Evolutionary conservation across 2,797 vertebrate genomes (phyloP), one percentile per base, ranked within the genome.

Genomic region (Lateolabrax maculatus): DNA sequence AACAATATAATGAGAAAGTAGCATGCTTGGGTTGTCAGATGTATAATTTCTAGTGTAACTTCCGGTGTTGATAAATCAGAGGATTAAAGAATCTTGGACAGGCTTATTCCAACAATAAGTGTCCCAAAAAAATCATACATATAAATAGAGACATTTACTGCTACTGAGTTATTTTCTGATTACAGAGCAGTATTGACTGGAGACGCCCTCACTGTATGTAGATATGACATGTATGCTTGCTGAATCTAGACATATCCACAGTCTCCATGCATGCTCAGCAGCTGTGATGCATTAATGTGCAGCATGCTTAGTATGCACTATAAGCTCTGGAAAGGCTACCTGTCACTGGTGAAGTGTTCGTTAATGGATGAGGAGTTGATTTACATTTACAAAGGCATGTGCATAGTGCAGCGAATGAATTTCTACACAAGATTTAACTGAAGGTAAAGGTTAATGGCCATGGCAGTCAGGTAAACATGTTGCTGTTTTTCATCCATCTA

Each of bases 291-390:
- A 91, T 93, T 92, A 89, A 91, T 90, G 87, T 86, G 81, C 61
- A 84, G 72, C 81, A 55, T 90, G 89, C 86, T 93, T 89, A 88
- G 85, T 85, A 88, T 91, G 91, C 89, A 83, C 82, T 89, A 79
- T 87, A 90, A 85, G 87, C 85, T 82, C 73, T 83, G 51, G 56
- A 71, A 83, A 84, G 82, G 68, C 86, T 75, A 66, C 73, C 85
- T 89, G 91, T 89, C 91, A 87, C 78, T 76, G 68, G 58, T 78
- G 80, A 88, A 89, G 82, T 81, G 72, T 73, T 85, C 55, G 77
- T 87, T 88, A 84, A 91, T 90, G 84, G 81, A 88, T 81, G 69
- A 79, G 66, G 81, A 83, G 85, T 76, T 84, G 81, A 94, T 94
- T 90, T 92, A 91, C 84, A 90, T 92, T 90, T 91, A 48, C 69